Evolutionary conservation across 2,113 vertebrate species (phyloP), one percentile per base, ranked within the genome.

Genomic region (Cyphomyrus discorhynchus): DNA sequence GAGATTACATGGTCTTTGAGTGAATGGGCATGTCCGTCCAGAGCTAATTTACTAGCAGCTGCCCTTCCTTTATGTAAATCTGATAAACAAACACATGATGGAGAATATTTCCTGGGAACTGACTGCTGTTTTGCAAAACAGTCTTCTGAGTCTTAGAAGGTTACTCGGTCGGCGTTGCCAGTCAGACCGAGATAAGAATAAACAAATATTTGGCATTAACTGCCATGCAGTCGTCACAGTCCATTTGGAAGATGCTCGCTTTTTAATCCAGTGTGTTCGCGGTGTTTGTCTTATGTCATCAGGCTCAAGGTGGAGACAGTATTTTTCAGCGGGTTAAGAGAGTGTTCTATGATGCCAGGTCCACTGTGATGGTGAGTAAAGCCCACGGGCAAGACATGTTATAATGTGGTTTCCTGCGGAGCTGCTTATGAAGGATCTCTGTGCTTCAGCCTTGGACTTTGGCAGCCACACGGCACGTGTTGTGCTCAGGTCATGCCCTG

Each of bases 291-390:
- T 92, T 27, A 56, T 24, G 83, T 70, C 49, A 90, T 90, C 93
- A 98, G 97, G 95, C 96, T 88, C 97, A 96, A 53, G 98, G 98
- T 94, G 98, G 98, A 91, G 98, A 99, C 90, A 93, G 96, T 87
- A 89, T 97, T 90, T 62, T 92, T 86, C 98, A 98, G 31, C 95
- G 96, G 47, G 50, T 97, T 93, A 96, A 95, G 92, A 97, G 98
- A 92, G 90, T 97, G 56, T 31, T 95, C 56, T 97, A 97, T 92
- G 97, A 98, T 80, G 93, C 94, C 50, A 97, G 94, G 89, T 94
- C 94, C 77, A 96, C 96, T 1, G 88, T 99, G 88, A 93, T 93
- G 89, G 98, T 99, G 93, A 96, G 96, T 89, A 15, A 42, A 47
- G 19, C 19, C 1, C 45, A 84, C 9, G 5, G 17, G 21, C 6